These are phyloP conservation scores for Drosophila jambulina DNA, from an alignment of 1,140 invertebrate genomes.

Conservation along the genomic window DNA sequence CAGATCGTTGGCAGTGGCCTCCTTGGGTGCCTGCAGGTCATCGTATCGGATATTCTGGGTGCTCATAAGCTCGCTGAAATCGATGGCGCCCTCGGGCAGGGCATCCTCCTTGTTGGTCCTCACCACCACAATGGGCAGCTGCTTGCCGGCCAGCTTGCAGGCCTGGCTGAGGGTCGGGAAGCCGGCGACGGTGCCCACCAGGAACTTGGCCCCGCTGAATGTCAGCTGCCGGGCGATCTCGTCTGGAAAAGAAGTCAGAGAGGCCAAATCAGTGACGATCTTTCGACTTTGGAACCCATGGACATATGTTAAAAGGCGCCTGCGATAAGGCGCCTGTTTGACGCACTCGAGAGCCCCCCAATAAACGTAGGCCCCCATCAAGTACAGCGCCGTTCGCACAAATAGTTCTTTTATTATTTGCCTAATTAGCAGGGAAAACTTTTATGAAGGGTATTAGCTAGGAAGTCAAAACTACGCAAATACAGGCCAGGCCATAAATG, in stretches of 20 bases:
- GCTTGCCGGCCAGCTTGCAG: slow-evolving; percentile 81
- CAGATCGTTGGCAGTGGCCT: slow-evolving; percentile 85
- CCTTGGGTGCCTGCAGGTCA: slow-evolving; percentile 84
- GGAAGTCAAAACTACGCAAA: background rate
- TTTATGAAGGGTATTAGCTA: slow-evolving; percentile 2
- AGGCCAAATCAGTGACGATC: slow-evolving; percentile 20
- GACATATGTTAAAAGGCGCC: slow-evolving; percentile 13
- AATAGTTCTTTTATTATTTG: slow-evolving; percentile 11
- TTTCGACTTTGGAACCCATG: slow-evolving; percentile 37
- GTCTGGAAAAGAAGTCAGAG: slow-evolving; percentile 86
- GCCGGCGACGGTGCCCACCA: slow-evolving; percentile 88
- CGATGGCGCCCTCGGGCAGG: slow-evolving; percentile 86
- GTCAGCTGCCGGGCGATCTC: slow-evolving; percentile 91
- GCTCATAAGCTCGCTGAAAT: slow-evolving; percentile 87
- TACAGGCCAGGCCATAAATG: background rate
- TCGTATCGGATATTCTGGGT: slow-evolving; percentile 85
- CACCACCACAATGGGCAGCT: slow-evolving; percentile 87
- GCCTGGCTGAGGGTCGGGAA: slow-evolving; percentile 86
- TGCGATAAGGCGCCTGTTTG: slow-evolving; percentile 24
- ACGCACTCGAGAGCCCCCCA: slow-evolving; percentile 29
- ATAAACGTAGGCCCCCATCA: slow-evolving; percentile 12
- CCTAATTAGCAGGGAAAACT: slow-evolving; percentile 2
- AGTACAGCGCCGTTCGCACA: slow-evolving; percentile 1
- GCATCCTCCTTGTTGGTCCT: slow-evolving; percentile 81
- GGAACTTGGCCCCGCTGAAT: slow-evolving; percentile 88